phyloP scores from a whole-genome alignment of 1,140 invertebrate species.

The Aphelinus atriplicis region DNA sequence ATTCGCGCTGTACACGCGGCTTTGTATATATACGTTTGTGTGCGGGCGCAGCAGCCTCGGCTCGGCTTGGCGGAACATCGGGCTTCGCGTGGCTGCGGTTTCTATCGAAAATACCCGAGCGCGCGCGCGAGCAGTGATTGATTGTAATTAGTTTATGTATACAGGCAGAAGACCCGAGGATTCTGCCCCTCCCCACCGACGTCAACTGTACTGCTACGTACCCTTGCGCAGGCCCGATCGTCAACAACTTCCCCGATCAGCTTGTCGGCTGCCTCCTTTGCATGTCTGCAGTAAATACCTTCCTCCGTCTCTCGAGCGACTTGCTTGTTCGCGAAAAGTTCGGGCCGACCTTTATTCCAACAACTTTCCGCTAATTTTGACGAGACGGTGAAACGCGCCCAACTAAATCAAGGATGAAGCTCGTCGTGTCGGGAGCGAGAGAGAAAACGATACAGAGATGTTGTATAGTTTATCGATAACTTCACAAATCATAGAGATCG shows the following conservation, averaged over 20 bases:
- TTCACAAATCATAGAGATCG: no score
- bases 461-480: no score
- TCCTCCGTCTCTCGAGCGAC: background rate
- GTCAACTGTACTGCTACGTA: background rate
- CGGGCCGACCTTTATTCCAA: no score
- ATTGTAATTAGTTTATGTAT: slow-evolving; percentile 52
- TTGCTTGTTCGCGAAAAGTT: background rate
- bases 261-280: slow-evolving; percentile 6
- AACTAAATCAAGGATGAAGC: no score
- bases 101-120: slow-evolving; percentile 39
- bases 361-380: no score
- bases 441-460: no score
- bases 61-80: no score
- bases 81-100: slow-evolving; percentile 16
- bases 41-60: slow-evolving; percentile 15
- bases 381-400: no score
- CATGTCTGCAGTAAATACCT: background rate
- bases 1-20: background rate
- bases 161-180: slow-evolving; percentile 32
- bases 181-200: slow-evolving; percentile 10
- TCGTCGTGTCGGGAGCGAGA: no score
- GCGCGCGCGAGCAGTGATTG: slow-evolving; percentile 41
- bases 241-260: slow-evolving; percentile 21
- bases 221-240: background rate
- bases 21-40: slow-evolving; percentile 19